A percentile compares a stretch with the other conserved stretches of the same genome.
These are phyloP conservation scores for Zhuqinia jingwanae DNA, from an alignment of 2,888 invertebrate genomes.

Conservation along the genomic window DNA sequence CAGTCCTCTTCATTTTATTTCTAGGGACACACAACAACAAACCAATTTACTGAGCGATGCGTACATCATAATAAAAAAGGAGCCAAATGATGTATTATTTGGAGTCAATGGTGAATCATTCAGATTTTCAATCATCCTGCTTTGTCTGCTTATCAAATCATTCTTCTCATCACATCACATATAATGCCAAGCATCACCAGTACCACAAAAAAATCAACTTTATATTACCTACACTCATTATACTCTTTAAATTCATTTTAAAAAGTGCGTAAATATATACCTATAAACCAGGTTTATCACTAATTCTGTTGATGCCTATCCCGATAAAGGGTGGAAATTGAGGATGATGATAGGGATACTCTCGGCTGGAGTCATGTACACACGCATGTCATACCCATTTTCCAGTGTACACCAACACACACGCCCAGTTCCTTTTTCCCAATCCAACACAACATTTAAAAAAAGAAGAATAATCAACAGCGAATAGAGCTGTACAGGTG, in stretches of 20 bases:
- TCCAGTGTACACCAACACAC: constrained; percentile 25
- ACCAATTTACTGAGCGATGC: background rate
- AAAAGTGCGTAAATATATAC: no score
- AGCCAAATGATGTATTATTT: background rate
- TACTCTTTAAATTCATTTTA: no score
- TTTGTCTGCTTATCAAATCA: no score
- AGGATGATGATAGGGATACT: constrained; percentile 35
- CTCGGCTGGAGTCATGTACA: constrained; percentile 40
- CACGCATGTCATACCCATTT: constrained; percentile 30
- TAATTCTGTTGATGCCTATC: constrained; percentile 24
- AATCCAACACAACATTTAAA: background rate
- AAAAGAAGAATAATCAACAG: background rate
- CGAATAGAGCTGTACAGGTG: no score
- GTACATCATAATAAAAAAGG: background rate
- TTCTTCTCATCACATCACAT: no score
- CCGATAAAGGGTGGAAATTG: constrained; percentile 33
- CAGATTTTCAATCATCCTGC: background rate
- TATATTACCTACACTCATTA: no score
- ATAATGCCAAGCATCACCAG: no score
- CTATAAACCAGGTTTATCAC: background rate
- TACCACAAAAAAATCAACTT: no score
- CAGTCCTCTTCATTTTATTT: no score
- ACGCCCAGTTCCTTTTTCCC: constrained; percentile 45
- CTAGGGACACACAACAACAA: background rate
- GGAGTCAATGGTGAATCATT: background rate